Evolutionary conservation across 2,888 invertebrate species (phyloP).

Genomic region (Gryllus longicercus): DNA sequence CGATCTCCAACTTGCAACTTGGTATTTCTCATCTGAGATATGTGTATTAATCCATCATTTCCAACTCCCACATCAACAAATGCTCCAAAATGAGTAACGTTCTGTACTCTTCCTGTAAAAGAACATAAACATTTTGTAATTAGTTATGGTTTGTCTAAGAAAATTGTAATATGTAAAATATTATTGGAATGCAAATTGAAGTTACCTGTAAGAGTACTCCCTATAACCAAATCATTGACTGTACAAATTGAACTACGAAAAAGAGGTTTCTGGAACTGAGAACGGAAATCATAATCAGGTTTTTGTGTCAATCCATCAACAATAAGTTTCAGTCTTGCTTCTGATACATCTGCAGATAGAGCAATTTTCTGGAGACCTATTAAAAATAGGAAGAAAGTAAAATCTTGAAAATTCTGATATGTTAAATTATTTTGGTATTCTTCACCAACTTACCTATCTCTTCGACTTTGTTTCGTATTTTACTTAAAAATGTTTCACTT

Average conservation of each 20-base stretch:
- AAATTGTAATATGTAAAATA: neutral
- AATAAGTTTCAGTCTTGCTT: conserved; percentile 64
- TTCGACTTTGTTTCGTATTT: neutral
- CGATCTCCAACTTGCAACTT: conserved; percentile 64
- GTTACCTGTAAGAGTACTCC: conserved; percentile 61
- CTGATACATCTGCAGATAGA: conserved; percentile 49
- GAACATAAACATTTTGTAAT: conserved; percentile 18
- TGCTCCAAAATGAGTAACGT: conserved; percentile 85
- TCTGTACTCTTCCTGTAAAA: conserved; percentile 71
- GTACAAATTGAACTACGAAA: conserved; percentile 70
- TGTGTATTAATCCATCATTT: conserved; percentile 66
- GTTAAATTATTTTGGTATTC: neutral
- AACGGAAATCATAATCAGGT: conserved; percentile 70
- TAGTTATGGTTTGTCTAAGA: neutral
- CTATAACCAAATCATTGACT: conserved; percentile 61
- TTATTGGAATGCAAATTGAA: neutral
- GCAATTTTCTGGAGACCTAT: neutral
- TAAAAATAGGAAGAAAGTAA: neutral
- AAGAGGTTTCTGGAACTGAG: conserved; percentile 62
- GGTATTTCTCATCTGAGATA: conserved; percentile 55
- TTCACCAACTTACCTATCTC: neutral
- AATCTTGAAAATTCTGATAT: too few species aligned
- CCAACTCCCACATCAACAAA: conserved; percentile 85
- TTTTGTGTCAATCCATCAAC: conserved; percentile 70
- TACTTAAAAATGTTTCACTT: neutral